phyloP scores from a whole-genome alignment of 2,797 vertebrate genomes.

The Myripristis jacobus region DNA sequence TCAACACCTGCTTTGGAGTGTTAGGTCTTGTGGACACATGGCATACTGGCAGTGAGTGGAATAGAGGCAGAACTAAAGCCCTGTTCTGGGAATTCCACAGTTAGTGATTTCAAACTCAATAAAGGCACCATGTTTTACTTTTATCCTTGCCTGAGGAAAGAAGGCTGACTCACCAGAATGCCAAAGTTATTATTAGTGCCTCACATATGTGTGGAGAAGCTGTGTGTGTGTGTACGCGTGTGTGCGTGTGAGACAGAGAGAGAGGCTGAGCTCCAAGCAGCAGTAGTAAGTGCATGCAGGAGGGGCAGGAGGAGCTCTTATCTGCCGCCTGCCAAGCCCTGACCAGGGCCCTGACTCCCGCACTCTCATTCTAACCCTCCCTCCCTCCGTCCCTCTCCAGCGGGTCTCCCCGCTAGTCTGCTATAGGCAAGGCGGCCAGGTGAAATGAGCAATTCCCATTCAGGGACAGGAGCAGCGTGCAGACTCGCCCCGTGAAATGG shows the following conservation, averaged over 20 bases:
- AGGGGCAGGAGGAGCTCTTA: constrained; percentile 71
- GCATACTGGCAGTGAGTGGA: constrained; percentile 54
- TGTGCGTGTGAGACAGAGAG: constrained; percentile 17
- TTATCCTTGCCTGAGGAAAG: constrained; percentile 77
- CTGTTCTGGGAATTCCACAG: constrained; percentile 76
- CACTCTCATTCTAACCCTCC: constrained; percentile 6
- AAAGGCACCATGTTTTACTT: constrained; percentile 76
- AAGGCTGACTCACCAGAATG: constrained; percentile 75
- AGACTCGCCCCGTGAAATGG: constrained; percentile 73
- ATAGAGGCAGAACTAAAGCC: constrained; percentile 61
- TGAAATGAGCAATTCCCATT: constrained; percentile 82
- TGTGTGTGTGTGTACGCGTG: constrained; percentile 27
- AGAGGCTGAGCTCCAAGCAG: constrained; percentile 40
- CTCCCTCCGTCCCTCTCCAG: constrained; percentile 35
- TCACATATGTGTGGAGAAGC: constrained; percentile 55
- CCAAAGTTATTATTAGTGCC: constrained; percentile 76
- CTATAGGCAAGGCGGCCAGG: constrained; percentile 69
- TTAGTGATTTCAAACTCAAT: constrained; percentile 79
- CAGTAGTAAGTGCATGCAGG: constrained; percentile 48
- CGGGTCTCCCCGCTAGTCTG: constrained; percentile 62
- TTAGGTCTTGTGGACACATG: constrained; percentile 65
- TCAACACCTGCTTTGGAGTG: constrained; percentile 60
- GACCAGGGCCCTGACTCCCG: constrained; percentile 66
- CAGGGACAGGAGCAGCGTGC: constrained; percentile 65
- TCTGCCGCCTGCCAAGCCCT: constrained; percentile 73